phyloP scores from a whole-genome alignment of 2,797 vertebrate species.

The Poecilia picta region DNA sequence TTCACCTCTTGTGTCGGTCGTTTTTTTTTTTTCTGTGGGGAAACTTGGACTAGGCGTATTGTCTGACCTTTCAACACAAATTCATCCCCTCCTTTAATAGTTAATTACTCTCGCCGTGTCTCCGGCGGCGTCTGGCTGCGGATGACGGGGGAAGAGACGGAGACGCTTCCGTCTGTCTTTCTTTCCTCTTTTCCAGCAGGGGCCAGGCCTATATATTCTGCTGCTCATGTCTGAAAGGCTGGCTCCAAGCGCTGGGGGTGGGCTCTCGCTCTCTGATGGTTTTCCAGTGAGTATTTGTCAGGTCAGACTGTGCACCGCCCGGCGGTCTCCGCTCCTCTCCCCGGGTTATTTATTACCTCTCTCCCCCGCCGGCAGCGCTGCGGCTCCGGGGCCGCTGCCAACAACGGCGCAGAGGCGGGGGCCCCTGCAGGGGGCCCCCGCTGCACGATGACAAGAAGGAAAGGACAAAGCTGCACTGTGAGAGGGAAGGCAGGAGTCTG shows the following conservation, averaged over 20 bases:
- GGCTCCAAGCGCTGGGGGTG: conserved; percentile 91
- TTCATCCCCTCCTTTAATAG: conserved; percentile 71
- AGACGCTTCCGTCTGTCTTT: conserved; percentile 71
- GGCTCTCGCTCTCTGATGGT: conserved; percentile 89
- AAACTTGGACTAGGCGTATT: conserved; percentile 25
- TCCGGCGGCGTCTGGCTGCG: conserved; percentile 75
- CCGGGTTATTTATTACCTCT: conserved; percentile 99
- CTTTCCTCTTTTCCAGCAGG: conserved; percentile 60
- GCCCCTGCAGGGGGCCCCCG: conserved; percentile 78
- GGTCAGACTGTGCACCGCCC: conserved; percentile 94
- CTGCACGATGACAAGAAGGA: conserved; percentile 70
- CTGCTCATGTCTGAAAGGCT: conserved; percentile 86
- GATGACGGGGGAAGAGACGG: conserved; percentile 44
- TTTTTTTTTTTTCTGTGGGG: conserved; percentile 30
- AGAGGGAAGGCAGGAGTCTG: not conserved
- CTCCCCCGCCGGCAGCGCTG: conserved; percentile 91
- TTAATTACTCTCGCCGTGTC: conserved; percentile 79
- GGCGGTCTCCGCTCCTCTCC: conserved; percentile 91
- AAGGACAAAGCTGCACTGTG: conserved; percentile 25
- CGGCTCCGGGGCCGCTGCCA: conserved; percentile 93
- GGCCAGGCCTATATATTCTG: conserved; percentile 81
- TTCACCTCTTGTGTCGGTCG: conserved; percentile 24
- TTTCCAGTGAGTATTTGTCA: conserved; percentile 95
- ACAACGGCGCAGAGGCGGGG: conserved; percentile 85
- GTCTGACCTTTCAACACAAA: conserved; percentile 48